A percentile compares a stretch with the other conserved stretches of the same genome.
Conservation (phyloP, 2,888 invertebrate species). For the Spilarctia lutea region DNA sequence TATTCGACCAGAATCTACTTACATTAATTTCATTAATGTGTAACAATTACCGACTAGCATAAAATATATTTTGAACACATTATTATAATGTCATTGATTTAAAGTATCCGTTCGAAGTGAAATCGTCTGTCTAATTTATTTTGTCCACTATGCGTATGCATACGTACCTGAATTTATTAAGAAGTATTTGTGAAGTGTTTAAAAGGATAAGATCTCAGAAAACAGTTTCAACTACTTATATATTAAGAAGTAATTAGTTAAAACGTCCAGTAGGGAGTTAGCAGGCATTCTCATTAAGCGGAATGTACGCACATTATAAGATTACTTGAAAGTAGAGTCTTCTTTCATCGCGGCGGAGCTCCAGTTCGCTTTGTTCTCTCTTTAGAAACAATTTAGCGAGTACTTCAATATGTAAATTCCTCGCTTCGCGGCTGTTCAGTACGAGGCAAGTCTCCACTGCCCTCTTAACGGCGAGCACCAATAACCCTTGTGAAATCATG, state of each 20-base stretch:
- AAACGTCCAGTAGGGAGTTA: constrained; percentile 16
- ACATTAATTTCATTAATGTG: no score
- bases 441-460: constrained; percentile 64
- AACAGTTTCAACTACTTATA: not conserved
- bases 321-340: constrained; percentile 31
- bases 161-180: not conserved
- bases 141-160: not conserved
- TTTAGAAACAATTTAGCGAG: constrained; percentile 71
- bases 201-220: not conserved
- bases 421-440: constrained; percentile 60
- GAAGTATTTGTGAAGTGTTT: not conserved
- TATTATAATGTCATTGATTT: no score
- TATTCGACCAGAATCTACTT: no score
- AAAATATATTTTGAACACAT: no score
- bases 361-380: constrained; percentile 49
- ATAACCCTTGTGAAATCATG: constrained; percentile 84
- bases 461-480: constrained; percentile 75
- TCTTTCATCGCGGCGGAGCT: constrained; percentile 32
- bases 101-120: not conserved
- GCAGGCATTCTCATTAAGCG: constrained; percentile 39
- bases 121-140: not conserved
- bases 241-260: constrained; percentile 13
- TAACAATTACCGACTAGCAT: no score
- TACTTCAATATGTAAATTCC: constrained; percentile 78
- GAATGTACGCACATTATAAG: constrained; percentile 31